Conservation (phyloP, 2,888 invertebrate species). For the Erannis defoliaria region DNA sequence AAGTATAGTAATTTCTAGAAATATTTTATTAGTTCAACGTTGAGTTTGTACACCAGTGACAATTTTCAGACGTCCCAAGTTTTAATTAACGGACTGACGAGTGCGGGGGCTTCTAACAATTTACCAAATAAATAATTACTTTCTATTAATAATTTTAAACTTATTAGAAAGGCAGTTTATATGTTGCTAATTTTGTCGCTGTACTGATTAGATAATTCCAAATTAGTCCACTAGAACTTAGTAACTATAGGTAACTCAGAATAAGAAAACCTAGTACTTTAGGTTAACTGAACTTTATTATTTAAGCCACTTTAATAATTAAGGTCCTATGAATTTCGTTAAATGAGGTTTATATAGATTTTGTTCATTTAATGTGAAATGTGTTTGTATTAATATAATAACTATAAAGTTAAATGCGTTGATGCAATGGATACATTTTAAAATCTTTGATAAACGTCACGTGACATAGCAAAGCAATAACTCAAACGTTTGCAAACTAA, state of each 20-base stretch:
- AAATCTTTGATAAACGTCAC: not conserved
- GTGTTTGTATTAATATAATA: not conserved
- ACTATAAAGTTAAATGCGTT: not conserved
- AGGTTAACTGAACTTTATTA: too few relatives aligned
- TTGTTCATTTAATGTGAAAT: too few relatives aligned
- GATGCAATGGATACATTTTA: constrained; percentile 1
- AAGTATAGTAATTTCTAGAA: not conserved
- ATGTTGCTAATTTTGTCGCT: not conserved
- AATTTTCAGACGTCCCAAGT: constrained; percentile 10
- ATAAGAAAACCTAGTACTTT: too few relatives aligned
- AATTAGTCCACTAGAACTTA: too few relatives aligned
- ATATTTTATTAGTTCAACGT: constrained; percentile 1
- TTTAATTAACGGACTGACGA: constrained; percentile 8
- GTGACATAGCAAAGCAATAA: constrained; percentile 11
- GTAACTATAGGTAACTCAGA: too few relatives aligned
- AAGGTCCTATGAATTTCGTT: too few relatives aligned
- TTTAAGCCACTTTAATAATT: too few relatives aligned
- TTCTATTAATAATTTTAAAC: constrained; percentile 16
- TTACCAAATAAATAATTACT: constrained; percentile 13
- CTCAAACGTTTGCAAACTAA: constrained; percentile 30
- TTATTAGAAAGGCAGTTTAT: constrained; percentile 2
- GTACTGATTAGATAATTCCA: not conserved
- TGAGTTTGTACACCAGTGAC: constrained; percentile 4
- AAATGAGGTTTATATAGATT: too few relatives aligned
- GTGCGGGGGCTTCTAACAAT: constrained; percentile 2